A percentile compares a stretch with the other conserved stretches of the same genome.
These are phyloP conservation scores for Solea solea DNA, from an alignment of 2,113 vertebrate species.

Conservation along the genomic window DNA sequence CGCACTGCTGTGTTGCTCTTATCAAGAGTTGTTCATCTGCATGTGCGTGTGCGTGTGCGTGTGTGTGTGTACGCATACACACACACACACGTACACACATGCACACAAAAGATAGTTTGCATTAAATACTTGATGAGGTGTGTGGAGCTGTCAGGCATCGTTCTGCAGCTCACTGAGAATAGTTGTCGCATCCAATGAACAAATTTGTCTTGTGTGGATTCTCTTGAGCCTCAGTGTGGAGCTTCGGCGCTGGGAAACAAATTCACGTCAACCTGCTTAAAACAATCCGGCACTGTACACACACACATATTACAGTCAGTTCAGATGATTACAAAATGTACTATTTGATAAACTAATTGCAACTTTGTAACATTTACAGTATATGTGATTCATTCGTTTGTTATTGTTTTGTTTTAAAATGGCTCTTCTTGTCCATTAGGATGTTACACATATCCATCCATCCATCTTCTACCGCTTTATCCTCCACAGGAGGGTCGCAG, in stretches of 20 bases:
- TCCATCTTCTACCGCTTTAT: too few species aligned
- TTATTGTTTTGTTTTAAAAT: too few species aligned
- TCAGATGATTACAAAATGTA: slow-evolving; percentile 2
- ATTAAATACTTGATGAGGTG: slow-evolving; percentile 77
- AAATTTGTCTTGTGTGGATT: slow-evolving; percentile 67
- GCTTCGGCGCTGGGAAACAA: slow-evolving; percentile 42
- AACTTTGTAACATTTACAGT: too few species aligned
- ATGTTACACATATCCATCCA: too few species aligned
- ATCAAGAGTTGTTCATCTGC: slow-evolving; percentile 41
- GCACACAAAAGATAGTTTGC: slow-evolving; percentile 61
- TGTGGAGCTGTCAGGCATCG: slow-evolving; percentile 61
- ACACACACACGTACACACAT: slow-evolving; percentile 10
- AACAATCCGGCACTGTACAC: slow-evolving; percentile 4
- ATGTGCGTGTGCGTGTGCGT: background rate
- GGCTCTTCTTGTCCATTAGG: too few species aligned
- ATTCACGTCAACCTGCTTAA: slow-evolving; percentile 46
- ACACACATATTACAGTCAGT: background rate
- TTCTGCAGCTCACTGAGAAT: slow-evolving; percentile 57
- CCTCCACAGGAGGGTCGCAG: too few species aligned
- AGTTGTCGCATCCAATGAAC: slow-evolving; percentile 65
- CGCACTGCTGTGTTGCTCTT: slow-evolving; percentile 37
- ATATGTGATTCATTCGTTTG: too few species aligned
- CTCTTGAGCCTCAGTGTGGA: slow-evolving; percentile 47
- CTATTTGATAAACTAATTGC: too few species aligned
- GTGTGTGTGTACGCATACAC: background rate